A percentile compares a stretch with the other conserved stretches of the same genome.
Conservation (phyloP, 2,888 invertebrate species). For the Chrysotoxum bicinctum region DNA sequence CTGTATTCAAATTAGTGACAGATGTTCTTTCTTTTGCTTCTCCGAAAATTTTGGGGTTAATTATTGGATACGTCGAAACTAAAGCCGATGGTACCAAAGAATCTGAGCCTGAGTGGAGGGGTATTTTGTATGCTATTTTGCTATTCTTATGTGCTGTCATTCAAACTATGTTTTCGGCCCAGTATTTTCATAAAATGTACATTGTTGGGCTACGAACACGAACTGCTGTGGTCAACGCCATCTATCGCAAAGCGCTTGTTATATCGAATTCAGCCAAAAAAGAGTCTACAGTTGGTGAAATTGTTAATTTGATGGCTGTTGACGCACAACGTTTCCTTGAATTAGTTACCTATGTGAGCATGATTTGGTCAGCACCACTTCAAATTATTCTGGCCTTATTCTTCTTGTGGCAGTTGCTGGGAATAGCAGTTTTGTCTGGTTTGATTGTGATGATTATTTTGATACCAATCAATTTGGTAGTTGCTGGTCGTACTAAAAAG, state of each 20-base stretch:
- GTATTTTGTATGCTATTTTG: constrained; percentile 90
- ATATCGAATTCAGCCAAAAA: constrained; percentile 91
- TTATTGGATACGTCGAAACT: constrained; percentile 87
- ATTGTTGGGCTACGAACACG: constrained; percentile 94
- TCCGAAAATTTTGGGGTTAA: constrained; percentile 91
- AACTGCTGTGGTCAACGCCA: constrained; percentile 92
- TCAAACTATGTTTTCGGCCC: constrained; percentile 92
- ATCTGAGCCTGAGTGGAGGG: constrained; percentile 89
- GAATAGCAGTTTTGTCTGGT: constrained; percentile 92
- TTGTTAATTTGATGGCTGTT: constrained; percentile 95
- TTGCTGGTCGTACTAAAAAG: constrained; percentile 90
- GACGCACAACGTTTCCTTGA: constrained; percentile 95
- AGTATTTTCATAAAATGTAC: constrained; percentile 96
- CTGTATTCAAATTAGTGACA: constrained; percentile 90
- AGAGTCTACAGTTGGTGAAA: constrained; percentile 94
- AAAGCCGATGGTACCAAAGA: constrained; percentile 77
- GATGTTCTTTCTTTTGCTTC: constrained; percentile 94
- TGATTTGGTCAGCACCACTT: constrained; percentile 95
- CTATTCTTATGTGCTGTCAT: constrained; percentile 89
- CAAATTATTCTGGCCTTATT: constrained; percentile 93
- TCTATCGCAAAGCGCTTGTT: constrained; percentile 92
- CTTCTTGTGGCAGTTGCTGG: constrained; percentile 91
- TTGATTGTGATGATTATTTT: constrained; percentile 95
- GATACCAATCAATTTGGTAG: constrained; percentile 93
- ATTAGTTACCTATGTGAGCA: constrained; percentile 91